phyloP scores from a whole-genome alignment of 2,888 invertebrate species.

The Thumatha senex region DNA sequence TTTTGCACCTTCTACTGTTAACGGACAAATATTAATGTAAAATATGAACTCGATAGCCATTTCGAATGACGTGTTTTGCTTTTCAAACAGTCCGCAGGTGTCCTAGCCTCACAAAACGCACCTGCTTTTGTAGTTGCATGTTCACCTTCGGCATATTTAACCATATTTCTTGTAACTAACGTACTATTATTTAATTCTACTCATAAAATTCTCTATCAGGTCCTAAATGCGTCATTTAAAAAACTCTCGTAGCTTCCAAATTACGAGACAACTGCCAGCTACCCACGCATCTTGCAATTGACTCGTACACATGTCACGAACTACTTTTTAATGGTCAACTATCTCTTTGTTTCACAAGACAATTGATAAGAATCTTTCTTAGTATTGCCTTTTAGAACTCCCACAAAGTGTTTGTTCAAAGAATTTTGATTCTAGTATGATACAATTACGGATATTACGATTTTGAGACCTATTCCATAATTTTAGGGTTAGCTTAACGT shows the following conservation, averaged over 20 bases:
- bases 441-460: slow-evolving; percentile 25
- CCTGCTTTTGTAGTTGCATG: slow-evolving; percentile 57
- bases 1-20: slow-evolving; percentile 24
- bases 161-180: slow-evolving; percentile 33
- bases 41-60: slow-evolving; percentile 10
- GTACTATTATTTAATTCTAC: slow-evolving; percentile 32
- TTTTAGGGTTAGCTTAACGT: slow-evolving; percentile 30
- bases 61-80: slow-evolving; percentile 42
- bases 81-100: slow-evolving; percentile 55
- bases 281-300: slow-evolving; percentile 37
- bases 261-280: slow-evolving; percentile 15
- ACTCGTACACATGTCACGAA: slow-evolving; percentile 44
- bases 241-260: slow-evolving; percentile 20
- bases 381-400: slow-evolving; percentile 31
- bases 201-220: slow-evolving; percentile 28
- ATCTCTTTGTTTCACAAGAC: slow-evolving; percentile 42
- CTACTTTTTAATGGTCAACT: slow-evolving; percentile 38
- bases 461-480: slow-evolving; percentile 27
- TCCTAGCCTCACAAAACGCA: slow-evolving; percentile 41
- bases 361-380: slow-evolving; percentile 29
- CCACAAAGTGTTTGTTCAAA: slow-evolving; percentile 19
- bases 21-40: too few species aligned
- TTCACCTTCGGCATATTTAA: slow-evolving; percentile 77
- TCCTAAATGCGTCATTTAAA: slow-evolving; percentile 16
- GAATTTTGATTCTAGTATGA: slow-evolving; percentile 26